phyloP scores from a whole-genome alignment of 2,888 invertebrate genomes.

The Cephus nigrinus region DNA sequence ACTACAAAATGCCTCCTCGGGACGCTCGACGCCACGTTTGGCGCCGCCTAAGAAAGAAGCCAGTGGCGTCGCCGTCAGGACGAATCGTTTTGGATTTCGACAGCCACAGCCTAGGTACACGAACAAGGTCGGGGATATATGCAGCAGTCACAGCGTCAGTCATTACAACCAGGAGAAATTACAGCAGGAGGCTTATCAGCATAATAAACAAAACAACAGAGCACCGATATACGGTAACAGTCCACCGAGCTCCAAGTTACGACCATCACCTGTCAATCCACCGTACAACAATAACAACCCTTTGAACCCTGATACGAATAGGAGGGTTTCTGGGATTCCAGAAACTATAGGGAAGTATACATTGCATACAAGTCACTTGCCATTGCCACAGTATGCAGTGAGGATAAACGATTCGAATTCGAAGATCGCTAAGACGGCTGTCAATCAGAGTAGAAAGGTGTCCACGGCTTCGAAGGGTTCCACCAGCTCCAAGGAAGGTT shows the following conservation, averaged over 20 bases:
- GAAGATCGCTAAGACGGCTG: conserved; percentile 79
- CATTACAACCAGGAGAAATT: conserved; percentile 68
- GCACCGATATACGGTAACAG: conserved; percentile 49
- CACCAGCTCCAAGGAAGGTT: conserved; percentile 70
- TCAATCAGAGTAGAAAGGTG: conserved; percentile 77
- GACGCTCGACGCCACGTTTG: conserved; percentile 75
- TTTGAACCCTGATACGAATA: conserved; percentile 23
- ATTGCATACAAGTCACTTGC: conserved; percentile 78
- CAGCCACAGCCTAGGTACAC: conserved; percentile 74
- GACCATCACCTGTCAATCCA: conserved; percentile 64
- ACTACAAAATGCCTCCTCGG: conserved; percentile 67
- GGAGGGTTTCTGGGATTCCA: conserved; percentile 45
- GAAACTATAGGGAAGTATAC: conserved; percentile 71
- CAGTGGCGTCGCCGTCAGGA: conserved; percentile 70
- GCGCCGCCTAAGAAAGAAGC: conserved; percentile 77
- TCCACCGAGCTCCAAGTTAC: conserved; percentile 63
- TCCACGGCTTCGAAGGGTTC: conserved; percentile 69
- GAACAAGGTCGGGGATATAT: conserved; percentile 76
- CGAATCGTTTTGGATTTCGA: conserved; percentile 83
- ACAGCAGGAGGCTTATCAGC: conserved; percentile 44
- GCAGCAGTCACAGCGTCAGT: conserved; percentile 65
- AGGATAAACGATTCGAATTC: conserved; percentile 71
- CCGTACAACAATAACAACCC: conserved; percentile 47
- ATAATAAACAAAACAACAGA: conserved; percentile 52
- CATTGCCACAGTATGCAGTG: conserved; percentile 78